These are phyloP conservation scores for Gari tellinella DNA, from an alignment of 2,888 invertebrate species.

Conservation along the genomic window DNA sequence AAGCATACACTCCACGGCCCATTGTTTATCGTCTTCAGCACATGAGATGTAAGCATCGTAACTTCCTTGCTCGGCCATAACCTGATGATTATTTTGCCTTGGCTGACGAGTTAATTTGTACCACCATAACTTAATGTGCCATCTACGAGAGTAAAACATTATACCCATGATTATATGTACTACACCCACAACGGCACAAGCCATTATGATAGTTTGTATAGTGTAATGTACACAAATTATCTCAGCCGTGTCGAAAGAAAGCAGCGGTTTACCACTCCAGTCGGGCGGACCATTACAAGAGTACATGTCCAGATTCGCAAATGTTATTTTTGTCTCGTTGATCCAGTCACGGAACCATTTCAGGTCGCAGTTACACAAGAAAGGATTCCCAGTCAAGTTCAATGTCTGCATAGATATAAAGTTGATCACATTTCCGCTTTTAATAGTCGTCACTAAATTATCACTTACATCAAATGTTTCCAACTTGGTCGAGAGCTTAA, in stretches of 20 bases:
- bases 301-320: constrained; percentile 51
- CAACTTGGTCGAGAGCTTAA: constrained; percentile 45
- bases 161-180: constrained; percentile 32
- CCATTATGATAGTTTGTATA: constrained; percentile 49
- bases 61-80: constrained; percentile 23
- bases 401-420: constrained; percentile 88
- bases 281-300: constrained; percentile 65
- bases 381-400: constrained; percentile 92
- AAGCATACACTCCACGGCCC: constrained; percentile 65
- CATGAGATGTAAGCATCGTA: constrained; percentile 63
- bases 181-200: constrained; percentile 33
- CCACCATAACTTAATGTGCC: constrained; percentile 53
- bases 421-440: constrained; percentile 85
- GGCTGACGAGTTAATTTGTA: constrained; percentile 12
- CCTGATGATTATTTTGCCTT: not conserved
- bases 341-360: constrained; percentile 97
- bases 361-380: constrained; percentile 95
- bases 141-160: constrained; percentile 52
- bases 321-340: constrained; percentile 88
- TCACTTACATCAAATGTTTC: constrained; percentile 73
- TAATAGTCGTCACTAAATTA: constrained; percentile 80
- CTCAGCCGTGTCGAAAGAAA: constrained; percentile 62
- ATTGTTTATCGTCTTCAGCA: constrained; percentile 60
- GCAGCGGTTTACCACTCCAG: constrained; percentile 64
- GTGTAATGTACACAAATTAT: constrained; percentile 68